Percentiles rank a stretch among this genome's conserved stretches.
Conservation (phyloP, 2,888 invertebrate genomes). For the Ichneumoninae sp. region DNA sequence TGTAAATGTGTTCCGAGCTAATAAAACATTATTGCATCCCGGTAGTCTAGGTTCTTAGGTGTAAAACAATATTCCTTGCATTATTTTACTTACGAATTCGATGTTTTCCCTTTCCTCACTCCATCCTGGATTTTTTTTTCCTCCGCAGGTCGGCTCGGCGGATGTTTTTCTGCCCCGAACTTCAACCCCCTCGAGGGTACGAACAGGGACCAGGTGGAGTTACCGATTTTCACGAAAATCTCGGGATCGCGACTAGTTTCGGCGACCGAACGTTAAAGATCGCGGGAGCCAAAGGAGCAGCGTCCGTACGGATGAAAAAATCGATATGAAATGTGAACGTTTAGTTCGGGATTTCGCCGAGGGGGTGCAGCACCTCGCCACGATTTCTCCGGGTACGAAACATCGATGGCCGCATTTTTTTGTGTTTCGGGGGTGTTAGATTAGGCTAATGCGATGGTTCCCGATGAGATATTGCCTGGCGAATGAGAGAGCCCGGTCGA, state of each 20-base stretch:
- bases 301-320: slow-evolving; percentile 74
- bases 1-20: neutral
- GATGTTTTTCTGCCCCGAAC: neutral
- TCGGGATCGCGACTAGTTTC: slow-evolving; percentile 10
- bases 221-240: slow-evolving; percentile 54
- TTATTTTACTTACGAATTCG: slow-evolving; percentile 50
- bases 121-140: neutral
- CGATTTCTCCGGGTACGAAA: slow-evolving; percentile 76
- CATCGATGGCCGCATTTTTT: slow-evolving; percentile 83
- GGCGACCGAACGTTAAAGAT: slow-evolving; percentile 54
- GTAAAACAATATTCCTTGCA: slow-evolving; percentile 20
- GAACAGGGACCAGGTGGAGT: neutral
- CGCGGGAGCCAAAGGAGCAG: slow-evolving; percentile 37
- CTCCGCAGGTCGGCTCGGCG: neutral
- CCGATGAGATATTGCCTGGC: slow-evolving; percentile 84
- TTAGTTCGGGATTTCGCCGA: slow-evolving; percentile 76
- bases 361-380: slow-evolving; percentile 83
- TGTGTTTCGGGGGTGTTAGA: slow-evolving; percentile 79
- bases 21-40: slow-evolving; percentile 5
- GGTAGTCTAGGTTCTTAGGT: neutral
- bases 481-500: slow-evolving; percentile 84
- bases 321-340: slow-evolving; percentile 77
- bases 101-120: slow-evolving; percentile 3
- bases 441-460: slow-evolving; percentile 85
- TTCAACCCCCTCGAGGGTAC: neutral